Percentiles rank a stretch among this genome's conserved stretches.
Conservation (phyloP, 2,797 vertebrate species). For the Phoxinus dragarum region DNA sequence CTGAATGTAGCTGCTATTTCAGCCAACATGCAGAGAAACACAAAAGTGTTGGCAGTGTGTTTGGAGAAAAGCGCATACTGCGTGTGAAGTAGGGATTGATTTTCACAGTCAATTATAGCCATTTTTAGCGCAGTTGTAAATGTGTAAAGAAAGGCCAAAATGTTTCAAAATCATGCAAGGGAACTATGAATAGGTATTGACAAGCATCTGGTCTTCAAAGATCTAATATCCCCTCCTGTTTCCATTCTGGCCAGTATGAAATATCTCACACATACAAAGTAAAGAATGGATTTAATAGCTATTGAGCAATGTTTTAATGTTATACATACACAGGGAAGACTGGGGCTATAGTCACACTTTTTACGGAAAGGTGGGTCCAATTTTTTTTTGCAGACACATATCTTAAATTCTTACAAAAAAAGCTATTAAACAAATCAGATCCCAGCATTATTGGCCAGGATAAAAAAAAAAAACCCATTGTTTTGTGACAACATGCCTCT, state of each 20-base stretch:
- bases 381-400: background rate
- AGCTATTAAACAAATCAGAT: background rate
- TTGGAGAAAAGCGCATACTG: slow-evolving; percentile 18
- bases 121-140: slow-evolving; percentile 48
- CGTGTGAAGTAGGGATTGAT: slow-evolving; percentile 45
- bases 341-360: background rate
- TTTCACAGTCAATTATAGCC: slow-evolving; percentile 51
- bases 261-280: slow-evolving; percentile 13
- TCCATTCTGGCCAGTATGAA: slow-evolving; percentile 1
- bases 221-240: slow-evolving; percentile 1
- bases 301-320: background rate
- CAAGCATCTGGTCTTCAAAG: slow-evolving; percentile 47
- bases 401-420: background rate
- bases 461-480: background rate
- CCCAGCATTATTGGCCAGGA: background rate
- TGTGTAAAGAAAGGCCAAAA: slow-evolving; percentile 33
- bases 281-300: slow-evolving; percentile 15
- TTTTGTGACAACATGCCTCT: background rate
- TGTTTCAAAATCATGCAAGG: slow-evolving; percentile 16
- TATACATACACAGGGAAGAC: slow-evolving; percentile 9
- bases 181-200: slow-evolving; percentile 45
- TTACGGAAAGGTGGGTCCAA: background rate
- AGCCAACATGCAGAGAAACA: slow-evolving; percentile 29
- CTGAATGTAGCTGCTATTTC: slow-evolving; percentile 41
- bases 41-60: slow-evolving; percentile 7